phyloP scores from a whole-genome alignment of 1,140 invertebrate genomes.

The Platorchestia sp. region DNA sequence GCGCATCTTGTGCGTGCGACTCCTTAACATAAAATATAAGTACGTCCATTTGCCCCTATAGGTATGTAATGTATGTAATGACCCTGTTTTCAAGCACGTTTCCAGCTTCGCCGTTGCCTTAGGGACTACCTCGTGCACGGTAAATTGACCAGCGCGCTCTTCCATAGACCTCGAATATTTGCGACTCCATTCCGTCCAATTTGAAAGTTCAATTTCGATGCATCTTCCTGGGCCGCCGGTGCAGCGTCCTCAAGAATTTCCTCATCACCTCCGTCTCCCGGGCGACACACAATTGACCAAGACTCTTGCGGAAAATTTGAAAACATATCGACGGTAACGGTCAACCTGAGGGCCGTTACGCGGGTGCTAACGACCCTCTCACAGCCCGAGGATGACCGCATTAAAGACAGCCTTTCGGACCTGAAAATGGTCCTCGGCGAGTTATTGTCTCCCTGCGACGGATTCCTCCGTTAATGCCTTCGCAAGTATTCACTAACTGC shows the following conservation, averaged over 20 bases:
- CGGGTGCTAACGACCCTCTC: conserved; percentile 50
- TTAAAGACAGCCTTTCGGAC: conserved; percentile 31
- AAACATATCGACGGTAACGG: conserved; percentile 54
- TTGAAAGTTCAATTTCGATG: conserved; percentile 35
- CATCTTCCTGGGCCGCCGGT: not conserved
- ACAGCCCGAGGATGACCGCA: conserved; percentile 29
- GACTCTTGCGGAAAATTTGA: conserved; percentile 46
- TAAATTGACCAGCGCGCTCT: not conserved
- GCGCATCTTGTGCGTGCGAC: not conserved
- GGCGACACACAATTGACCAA: conserved; percentile 47
- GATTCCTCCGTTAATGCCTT: not conserved
- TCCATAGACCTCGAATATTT: not conserved
- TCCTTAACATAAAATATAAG: not conserved
- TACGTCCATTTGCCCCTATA: not conserved
- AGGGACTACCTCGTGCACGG: too few relatives aligned
- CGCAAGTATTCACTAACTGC: conserved; percentile 51
- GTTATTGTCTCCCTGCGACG: conserved; percentile 14
- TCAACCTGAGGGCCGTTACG: conserved; percentile 48
- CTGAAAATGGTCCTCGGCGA: conserved; percentile 24
- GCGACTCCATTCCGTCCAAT: not conserved
- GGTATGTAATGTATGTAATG: too few relatives aligned
- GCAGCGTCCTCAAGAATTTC: conserved; percentile 16
- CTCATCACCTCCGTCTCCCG: conserved; percentile 52
- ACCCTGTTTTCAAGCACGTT: not conserved
- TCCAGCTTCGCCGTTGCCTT: not conserved